These are phyloP conservation scores for Cepaea nemoralis DNA, from an alignment of 1,140 invertebrate species.

Conservation along the genomic window DNA sequence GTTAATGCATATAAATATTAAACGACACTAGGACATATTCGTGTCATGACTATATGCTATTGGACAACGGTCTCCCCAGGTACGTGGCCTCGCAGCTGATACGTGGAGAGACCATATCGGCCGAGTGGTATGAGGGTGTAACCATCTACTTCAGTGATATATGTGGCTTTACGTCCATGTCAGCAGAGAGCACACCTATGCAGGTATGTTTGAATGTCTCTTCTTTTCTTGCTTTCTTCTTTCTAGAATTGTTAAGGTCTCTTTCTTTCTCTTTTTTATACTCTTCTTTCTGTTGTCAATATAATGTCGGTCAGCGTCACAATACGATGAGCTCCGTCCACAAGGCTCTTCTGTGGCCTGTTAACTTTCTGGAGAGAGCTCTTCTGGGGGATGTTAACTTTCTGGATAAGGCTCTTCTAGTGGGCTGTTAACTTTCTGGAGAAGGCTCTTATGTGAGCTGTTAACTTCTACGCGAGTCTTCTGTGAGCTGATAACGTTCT, in stretches of 20 bases:
- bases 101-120: conserved; percentile 87
- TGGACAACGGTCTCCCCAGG: conserved; percentile 66
- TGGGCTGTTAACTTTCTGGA: no score
- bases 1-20: no score
- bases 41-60: no score
- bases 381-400: no score
- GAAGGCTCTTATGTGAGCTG: no score
- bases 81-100: conserved; percentile 91
- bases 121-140: conserved; percentile 92
- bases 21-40: no score
- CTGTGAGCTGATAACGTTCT: no score
- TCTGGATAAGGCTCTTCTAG: no score
- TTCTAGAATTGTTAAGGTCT: background rate
- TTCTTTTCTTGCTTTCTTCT: background rate
- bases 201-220: conserved; percentile 72
- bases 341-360: no score
- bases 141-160: conserved; percentile 75
- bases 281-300: no score
- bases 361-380: no score
- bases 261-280: background rate
- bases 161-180: conserved; percentile 94
- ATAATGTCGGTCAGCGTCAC: background rate
- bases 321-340: background rate
- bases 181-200: conserved; percentile 90
- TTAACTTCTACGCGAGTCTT: no score